Evolutionary conservation across 1,140 invertebrate genomes (phyloP).

Genomic region (Brachionus rotundiformis): DNA sequence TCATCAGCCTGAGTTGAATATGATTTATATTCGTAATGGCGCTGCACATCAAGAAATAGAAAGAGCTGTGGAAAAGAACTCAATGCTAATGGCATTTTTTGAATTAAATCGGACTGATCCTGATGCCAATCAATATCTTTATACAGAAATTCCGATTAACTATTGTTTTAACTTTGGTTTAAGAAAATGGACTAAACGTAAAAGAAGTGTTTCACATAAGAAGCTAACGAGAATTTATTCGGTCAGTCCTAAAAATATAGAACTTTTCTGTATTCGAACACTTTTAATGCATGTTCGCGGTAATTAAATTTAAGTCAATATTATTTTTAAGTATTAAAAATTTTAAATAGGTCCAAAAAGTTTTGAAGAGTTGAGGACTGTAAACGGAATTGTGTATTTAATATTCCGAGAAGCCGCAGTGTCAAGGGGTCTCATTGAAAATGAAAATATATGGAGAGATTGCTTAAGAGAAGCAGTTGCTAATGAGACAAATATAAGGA

Average conservation of each 20-base stretch:
- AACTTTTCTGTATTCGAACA: background rate
- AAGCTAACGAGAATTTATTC: background rate
- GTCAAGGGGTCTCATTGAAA: background rate
- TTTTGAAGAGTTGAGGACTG: background rate
- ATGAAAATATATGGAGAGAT: background rate
- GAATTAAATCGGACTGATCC: background rate
- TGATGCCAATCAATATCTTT: background rate
- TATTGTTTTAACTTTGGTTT: background rate
- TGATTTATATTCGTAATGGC: constrained; percentile 26
- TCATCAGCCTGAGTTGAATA: background rate
- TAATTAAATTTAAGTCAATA: background rate
- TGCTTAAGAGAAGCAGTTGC: background rate
- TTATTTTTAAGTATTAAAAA: background rate
- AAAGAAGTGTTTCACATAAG: background rate
- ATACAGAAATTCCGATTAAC: background rate
- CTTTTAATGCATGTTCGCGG: constrained; percentile 1
- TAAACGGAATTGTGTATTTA: background rate
- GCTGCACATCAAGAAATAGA: too few relatives aligned
- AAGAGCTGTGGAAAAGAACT: too few relatives aligned
- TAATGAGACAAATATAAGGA: background rate
- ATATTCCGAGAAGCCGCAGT: too few relatives aligned
- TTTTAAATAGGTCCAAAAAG: background rate
- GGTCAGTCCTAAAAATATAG: background rate
- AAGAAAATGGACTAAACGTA: background rate
- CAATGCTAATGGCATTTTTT: too few relatives aligned